Conservation (phyloP, 2,113 vertebrate genomes). For the Lota lota region DNA sequence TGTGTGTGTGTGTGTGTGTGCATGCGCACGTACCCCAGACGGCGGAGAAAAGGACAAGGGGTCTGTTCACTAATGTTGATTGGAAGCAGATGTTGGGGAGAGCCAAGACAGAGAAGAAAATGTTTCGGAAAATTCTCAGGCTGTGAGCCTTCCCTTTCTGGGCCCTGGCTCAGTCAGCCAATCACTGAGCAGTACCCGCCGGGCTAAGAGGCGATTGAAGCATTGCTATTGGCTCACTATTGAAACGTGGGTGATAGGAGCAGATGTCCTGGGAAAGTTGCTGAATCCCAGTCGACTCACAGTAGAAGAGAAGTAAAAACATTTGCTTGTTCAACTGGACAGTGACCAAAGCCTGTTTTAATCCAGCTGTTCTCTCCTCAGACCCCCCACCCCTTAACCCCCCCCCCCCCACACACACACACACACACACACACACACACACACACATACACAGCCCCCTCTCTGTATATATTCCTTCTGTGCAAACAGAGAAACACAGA, state of each 20-base stretch:
- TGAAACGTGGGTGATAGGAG: conserved; percentile 72
- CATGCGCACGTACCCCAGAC: conserved; percentile 43
- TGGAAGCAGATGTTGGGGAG: conserved; percentile 82
- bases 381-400: conserved; percentile 12
- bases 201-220: conserved; percentile 47
- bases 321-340: conserved; percentile 73
- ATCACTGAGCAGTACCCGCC: conserved; percentile 49
- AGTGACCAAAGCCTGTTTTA: conserved; percentile 68
- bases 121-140: conserved; percentile 81
- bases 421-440: conserved; percentile 22
- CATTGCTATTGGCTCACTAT: conserved; percentile 58
- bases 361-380: conserved; percentile 56
- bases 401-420: conserved; percentile 8
- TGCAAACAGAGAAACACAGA: too few relatives aligned
- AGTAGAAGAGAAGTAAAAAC: conserved; percentile 74
- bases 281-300: conserved; percentile 72
- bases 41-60: conserved; percentile 52
- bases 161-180: conserved; percentile 68
- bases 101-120: conserved; percentile 64
- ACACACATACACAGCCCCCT: too few relatives aligned
- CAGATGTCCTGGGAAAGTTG: conserved; percentile 84
- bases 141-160: conserved; percentile 72
- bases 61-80: conserved; percentile 68
- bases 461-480: neutral
- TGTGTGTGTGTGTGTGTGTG: conserved; percentile 20